These are phyloP conservation scores for Apteryx mantelli DNA, from an alignment of 2,113 vertebrate species.

Conservation along the genomic window DNA sequence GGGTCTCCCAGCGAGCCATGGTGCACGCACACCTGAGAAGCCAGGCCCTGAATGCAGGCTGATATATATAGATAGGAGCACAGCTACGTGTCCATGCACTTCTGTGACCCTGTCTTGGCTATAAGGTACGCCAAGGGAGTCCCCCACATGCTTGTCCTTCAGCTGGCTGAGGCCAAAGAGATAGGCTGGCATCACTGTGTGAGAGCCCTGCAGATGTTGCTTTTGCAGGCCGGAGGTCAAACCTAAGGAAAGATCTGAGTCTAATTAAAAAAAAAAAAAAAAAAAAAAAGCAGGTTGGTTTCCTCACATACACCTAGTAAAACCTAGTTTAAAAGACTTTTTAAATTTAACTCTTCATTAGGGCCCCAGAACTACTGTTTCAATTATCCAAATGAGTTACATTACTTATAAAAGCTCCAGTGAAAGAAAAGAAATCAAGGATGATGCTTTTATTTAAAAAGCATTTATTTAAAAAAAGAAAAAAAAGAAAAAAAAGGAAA, in stretches of 20 bases:
- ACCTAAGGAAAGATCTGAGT: neutral
- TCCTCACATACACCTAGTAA: neutral
- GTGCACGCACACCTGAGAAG: neutral
- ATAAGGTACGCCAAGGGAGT: neutral
- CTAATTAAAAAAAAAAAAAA: neutral
- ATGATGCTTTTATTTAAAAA: neutral
- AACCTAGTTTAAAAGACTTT: neutral
- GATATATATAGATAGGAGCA: neutral
- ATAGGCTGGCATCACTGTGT: neutral
- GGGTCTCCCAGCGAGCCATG: slow-evolving; percentile 77
- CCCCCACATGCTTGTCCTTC: neutral
- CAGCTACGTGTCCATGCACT: neutral
- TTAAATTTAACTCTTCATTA: neutral
- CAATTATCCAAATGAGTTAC: neutral
- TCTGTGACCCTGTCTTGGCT: neutral
- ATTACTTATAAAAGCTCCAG: neutral
- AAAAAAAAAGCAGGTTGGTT: neutral
- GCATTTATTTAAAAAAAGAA: neutral
- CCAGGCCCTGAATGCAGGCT: too few species aligned
- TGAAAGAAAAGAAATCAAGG: neutral
- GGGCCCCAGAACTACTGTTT: neutral
- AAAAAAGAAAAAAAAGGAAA: too few species aligned
- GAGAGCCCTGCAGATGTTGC: slow-evolving; percentile 34
- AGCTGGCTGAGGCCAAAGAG: neutral
- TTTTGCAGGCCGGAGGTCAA: neutral